Base-by-base conservation (phyloP, 2,797 vertebrate species). In the Coreius guichenoti region DNA sequence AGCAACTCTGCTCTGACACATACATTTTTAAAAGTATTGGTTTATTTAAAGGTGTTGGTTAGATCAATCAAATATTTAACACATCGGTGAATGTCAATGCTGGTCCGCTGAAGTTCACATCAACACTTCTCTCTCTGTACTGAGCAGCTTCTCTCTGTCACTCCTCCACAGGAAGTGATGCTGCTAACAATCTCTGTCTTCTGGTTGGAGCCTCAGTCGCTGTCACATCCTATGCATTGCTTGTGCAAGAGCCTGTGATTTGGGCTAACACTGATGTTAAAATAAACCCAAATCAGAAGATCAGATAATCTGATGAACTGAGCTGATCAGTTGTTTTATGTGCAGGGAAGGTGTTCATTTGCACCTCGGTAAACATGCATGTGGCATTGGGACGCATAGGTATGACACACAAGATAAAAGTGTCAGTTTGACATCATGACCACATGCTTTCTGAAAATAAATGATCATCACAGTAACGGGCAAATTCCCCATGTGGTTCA, bases 131-230 rank as follows among this genome's bases (percentile, higher is more conserved):
- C 61, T 14, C n/a, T 29, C 77, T 65, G 43, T 65, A 80, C 77
- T 80, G 77, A 67, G 77, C 43, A 31, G 77, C 26, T 67, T 80
- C 43, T 65, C 77, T 65, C 39, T 23, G 39, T 65, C 39, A 23
- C 39, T 31, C 39, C 26, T 65, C 39, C 45, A 65, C 58, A 80
- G 77, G 77, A 80, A 80, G 58, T 80, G 77, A 65, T 65, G 39
- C 39, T 31, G 58, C 51, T 65, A 23, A 47, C 39, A 47, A 8
- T 8, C 8, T 43, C 58, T 47, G 26, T 23, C 54, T 61, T 63
- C 23, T 78, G 76, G 21, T 31, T 65, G 58, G 58, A 31, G 39
- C 17, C 11, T 6, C 56, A 16, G 33, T 61, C 8, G 4, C 8
- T 26, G 75, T 61, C 23, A 29, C 36, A 61, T 61, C 8, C 23